Conservation (phyloP, 2,113 vertebrate genomes). For the Prolemur simus region DNA sequence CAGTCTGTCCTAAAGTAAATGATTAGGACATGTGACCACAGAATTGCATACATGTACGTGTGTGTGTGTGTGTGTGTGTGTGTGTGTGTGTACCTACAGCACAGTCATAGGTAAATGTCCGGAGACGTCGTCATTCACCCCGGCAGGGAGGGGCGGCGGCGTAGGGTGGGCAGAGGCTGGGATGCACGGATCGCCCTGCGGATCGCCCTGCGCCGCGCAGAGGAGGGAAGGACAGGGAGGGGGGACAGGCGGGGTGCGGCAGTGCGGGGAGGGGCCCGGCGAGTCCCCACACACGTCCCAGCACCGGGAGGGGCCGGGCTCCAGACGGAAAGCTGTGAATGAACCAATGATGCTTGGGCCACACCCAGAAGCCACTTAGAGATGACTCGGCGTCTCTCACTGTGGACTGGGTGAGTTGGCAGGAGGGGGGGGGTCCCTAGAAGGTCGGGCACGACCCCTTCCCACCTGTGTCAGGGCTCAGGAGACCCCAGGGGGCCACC, state of each 20-base stretch:
- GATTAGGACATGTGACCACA: background rate
- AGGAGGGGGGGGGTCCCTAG: background rate
- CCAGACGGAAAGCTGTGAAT: accelerated
- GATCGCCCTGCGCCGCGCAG: background rate
- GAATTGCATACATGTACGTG: no score
- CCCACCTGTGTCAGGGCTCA: background rate
- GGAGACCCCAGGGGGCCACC: background rate
- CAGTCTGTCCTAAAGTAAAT: background rate
- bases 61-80: no score
- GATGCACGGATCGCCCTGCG: no score
- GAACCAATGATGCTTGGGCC: background rate
- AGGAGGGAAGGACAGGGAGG: background rate
- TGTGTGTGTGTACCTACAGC: accelerated
- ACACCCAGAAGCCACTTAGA: background rate
- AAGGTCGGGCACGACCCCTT: accelerated
- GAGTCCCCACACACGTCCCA: no score
- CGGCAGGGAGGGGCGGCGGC: background rate
- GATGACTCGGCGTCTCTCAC: background rate
- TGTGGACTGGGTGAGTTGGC: background rate
- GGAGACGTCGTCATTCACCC: background rate
- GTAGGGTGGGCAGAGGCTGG: accelerated
- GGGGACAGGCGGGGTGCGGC: no score
- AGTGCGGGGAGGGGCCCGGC: accelerated
- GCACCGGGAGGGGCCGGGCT: background rate
- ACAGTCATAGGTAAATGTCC: background rate